These are phyloP conservation scores for Cerastoderma edule DNA, from an alignment of 2,888 invertebrate genomes.

Conservation along the genomic window DNA sequence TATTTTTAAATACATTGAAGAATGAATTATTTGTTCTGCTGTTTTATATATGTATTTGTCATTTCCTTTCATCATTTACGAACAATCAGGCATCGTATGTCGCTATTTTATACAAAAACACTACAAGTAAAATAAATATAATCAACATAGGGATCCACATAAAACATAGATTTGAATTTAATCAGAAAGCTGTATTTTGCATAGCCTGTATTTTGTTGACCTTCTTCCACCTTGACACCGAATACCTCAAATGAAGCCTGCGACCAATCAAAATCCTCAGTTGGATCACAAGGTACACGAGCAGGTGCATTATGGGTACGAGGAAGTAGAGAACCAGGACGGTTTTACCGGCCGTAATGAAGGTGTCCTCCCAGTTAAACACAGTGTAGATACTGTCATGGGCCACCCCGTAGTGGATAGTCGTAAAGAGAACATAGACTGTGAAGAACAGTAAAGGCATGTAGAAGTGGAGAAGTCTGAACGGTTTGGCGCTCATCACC, in stretches of 20 bases:
- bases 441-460: slow-evolving; percentile 31
- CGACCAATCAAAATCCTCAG: slow-evolving; percentile 31
- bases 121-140: too few relatives aligned
- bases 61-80: too few relatives aligned
- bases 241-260: slow-evolving; percentile 22
- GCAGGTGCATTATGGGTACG: slow-evolving; percentile 39
- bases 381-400: slow-evolving; percentile 35
- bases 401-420: slow-evolving; percentile 8
- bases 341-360: slow-evolving; percentile 19
- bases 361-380: slow-evolving; percentile 40
- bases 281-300: slow-evolving; percentile 40
- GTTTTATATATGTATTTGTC: too few relatives aligned
- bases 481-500: slow-evolving; percentile 41
- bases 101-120: too few relatives aligned
- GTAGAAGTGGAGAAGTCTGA: slow-evolving; percentile 50
- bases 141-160: too few relatives aligned
- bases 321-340: slow-evolving; percentile 24
- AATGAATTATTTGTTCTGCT: too few relatives aligned
- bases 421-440: slow-evolving; percentile 28
- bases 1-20: too few relatives aligned
- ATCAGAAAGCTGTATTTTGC: slow-evolving; percentile 22
- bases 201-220: slow-evolving; percentile 22
- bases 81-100: too few relatives aligned
- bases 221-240: slow-evolving; percentile 30
- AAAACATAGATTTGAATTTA: too few relatives aligned